These are phyloP conservation scores for Semicossyphus pulcher DNA, from an alignment of 2,113 vertebrate species.

Conservation along the genomic window DNA sequence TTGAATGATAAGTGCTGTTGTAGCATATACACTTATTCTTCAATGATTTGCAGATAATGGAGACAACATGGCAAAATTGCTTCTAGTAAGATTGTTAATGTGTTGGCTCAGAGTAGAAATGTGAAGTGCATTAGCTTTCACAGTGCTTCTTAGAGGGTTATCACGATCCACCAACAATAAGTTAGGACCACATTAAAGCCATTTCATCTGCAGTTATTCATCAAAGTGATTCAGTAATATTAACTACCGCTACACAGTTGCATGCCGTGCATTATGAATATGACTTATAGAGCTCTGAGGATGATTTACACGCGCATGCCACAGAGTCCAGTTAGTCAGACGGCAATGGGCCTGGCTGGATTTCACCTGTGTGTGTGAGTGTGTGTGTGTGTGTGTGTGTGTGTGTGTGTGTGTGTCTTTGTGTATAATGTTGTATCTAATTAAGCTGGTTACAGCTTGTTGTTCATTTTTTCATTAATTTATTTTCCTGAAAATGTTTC, in stretches of 20 bases:
- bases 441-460: conserved; percentile 22
- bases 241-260: conserved; percentile 56
- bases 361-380: conserved; percentile 21
- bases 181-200: conserved; percentile 70
- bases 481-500: neutral
- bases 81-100: conserved; percentile 63
- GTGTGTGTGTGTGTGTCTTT: neutral
- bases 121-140: conserved; percentile 35
- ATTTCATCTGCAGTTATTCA: conserved; percentile 75
- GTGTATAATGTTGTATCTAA: conserved; percentile 1
- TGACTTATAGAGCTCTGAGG: conserved; percentile 69
- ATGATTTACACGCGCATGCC: conserved; percentile 65
- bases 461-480: conserved; percentile 21
- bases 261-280: conserved; percentile 67
- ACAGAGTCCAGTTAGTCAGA: conserved; percentile 47
- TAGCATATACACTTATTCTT: conserved; percentile 35
- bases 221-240: conserved; percentile 75
- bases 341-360: neutral
- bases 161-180: conserved; percentile 62
- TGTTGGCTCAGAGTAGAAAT: conserved; percentile 34
- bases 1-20: conserved; percentile 27
- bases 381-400: neutral
- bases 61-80: conserved; percentile 64
- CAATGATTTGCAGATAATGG: conserved; percentile 55
- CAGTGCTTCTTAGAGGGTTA: conserved; percentile 56